Evolutionary conservation across 2,888 invertebrate genomes (phyloP).

Genomic region (Pseudeuparius sepicola): DNA sequence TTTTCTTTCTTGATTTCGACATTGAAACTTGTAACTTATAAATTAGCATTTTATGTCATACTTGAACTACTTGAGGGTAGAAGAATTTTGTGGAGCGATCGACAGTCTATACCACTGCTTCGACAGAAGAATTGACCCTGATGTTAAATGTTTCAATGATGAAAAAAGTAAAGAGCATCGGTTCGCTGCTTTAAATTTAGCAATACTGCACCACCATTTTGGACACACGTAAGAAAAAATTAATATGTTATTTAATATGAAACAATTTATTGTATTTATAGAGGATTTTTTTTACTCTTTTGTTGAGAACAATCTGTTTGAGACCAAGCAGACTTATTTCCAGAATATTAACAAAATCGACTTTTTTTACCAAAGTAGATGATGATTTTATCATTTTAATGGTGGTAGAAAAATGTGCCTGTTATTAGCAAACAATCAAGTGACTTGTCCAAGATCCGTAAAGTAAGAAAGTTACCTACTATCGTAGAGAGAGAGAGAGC

Average conservation of each 20-base stretch:
- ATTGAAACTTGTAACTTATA: neutral
- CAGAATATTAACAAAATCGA: no score
- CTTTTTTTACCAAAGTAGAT: no score
- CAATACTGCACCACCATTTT: slow-evolving; percentile 79
- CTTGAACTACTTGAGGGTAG: slow-evolving; percentile 76
- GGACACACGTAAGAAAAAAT: slow-evolving; percentile 55
- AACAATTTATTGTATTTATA: slow-evolving; percentile 5
- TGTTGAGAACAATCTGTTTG: no score
- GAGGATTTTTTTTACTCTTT: no score
- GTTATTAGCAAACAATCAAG: no score
- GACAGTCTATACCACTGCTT: slow-evolving; percentile 76
- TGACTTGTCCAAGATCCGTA: no score
- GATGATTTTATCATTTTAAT: no score
- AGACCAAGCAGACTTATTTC: no score
- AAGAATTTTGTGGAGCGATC: slow-evolving; percentile 76
- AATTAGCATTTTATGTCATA: slow-evolving; percentile 82
- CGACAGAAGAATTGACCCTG: slow-evolving; percentile 50
- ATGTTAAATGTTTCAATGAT: slow-evolving; percentile 41
- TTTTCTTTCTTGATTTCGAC: neutral
- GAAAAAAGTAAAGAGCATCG: slow-evolving; percentile 59
- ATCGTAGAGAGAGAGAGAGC: no score
- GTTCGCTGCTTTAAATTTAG: slow-evolving; percentile 85
- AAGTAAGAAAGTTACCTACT: no score
- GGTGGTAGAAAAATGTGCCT: no score
- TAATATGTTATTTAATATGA: slow-evolving; percentile 6